These are phyloP conservation scores for Ochropleura leucogaster DNA, from an alignment of 2,888 invertebrate genomes.

Conservation along the genomic window DNA sequence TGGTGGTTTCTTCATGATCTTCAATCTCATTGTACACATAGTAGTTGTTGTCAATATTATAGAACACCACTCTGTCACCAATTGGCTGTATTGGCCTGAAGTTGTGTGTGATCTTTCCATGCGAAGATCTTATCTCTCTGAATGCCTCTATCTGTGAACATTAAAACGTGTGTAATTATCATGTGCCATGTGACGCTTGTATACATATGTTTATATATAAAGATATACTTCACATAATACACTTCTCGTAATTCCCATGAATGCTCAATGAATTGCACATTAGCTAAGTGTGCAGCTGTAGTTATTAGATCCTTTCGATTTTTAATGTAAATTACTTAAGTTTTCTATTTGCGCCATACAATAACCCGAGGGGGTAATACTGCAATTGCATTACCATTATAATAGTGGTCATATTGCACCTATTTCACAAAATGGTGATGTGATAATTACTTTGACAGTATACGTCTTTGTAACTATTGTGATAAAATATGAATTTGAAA, in stretches of 20 bases:
- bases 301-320: constrained; percentile 14
- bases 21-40: constrained; percentile 86
- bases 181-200: constrained; percentile 15
- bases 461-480: background rate
- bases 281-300: constrained; percentile 9
- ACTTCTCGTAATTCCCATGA: constrained; percentile 5
- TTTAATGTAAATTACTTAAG: constrained; percentile 18
- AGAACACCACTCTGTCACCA: constrained; percentile 92
- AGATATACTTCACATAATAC: constrained; percentile 13
- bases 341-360: constrained; percentile 6
- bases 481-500: background rate
- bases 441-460: constrained; percentile 1
- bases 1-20: constrained; percentile 75
- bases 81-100: constrained; percentile 95
- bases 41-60: constrained; percentile 89
- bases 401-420: constrained; percentile 23
- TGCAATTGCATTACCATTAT: constrained; percentile 23
- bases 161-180: constrained; percentile 39
- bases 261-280: constrained; percentile 11
- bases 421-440: constrained; percentile 9
- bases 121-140: constrained; percentile 91
- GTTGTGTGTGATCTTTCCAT: constrained; percentile 94
- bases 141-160: constrained; percentile 93
- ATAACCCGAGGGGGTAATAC: background rate
- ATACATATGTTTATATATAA: constrained; percentile 4